Conservation (phyloP, 2,113 vertebrate species). For the Tetraodon nigroviridis region DNA sequence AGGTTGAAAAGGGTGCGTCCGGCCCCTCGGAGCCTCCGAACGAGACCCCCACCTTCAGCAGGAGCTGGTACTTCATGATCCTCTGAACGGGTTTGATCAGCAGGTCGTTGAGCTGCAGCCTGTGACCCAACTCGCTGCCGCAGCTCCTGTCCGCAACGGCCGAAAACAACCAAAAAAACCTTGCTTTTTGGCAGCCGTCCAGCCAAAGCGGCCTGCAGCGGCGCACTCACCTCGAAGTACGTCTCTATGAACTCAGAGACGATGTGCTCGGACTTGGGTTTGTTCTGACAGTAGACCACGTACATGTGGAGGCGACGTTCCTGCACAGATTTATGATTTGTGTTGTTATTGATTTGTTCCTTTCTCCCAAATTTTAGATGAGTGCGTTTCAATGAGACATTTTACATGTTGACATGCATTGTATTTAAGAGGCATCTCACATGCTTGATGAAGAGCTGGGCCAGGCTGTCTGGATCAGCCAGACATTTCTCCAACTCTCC, state of each 20-base stretch:
- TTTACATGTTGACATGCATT: no score
- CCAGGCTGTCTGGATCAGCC: slow-evolving; percentile 81
- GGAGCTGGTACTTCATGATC: slow-evolving; percentile 91
- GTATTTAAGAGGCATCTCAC: slow-evolving; percentile 70
- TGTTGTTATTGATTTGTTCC: background rate
- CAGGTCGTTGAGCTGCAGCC: slow-evolving; percentile 85
- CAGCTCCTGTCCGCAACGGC: slow-evolving; percentile 72
- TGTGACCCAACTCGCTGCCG: slow-evolving; percentile 84
- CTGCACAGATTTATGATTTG: slow-evolving; percentile 62
- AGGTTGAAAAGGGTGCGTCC: background rate
- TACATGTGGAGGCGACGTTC: slow-evolving; percentile 91
- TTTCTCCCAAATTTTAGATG: no score
- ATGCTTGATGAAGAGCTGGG: slow-evolving; percentile 87
- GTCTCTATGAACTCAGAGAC: slow-evolving; percentile 87
- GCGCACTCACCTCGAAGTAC: slow-evolving; percentile 83
- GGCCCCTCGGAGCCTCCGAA: background rate
- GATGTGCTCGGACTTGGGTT: slow-evolving; percentile 87
- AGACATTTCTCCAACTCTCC: slow-evolving; percentile 85
- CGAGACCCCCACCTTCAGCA: slow-evolving; percentile 75
- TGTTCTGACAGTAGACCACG: slow-evolving; percentile 92
- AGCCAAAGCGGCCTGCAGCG: no score
- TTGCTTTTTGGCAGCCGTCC: no score
- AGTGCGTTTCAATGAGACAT: no score
- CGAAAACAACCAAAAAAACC: no score
- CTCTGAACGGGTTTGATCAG: slow-evolving; percentile 91